Conservation (phyloP, 2,113 vertebrate species). For the Choloepus hoffmanni region DNA sequence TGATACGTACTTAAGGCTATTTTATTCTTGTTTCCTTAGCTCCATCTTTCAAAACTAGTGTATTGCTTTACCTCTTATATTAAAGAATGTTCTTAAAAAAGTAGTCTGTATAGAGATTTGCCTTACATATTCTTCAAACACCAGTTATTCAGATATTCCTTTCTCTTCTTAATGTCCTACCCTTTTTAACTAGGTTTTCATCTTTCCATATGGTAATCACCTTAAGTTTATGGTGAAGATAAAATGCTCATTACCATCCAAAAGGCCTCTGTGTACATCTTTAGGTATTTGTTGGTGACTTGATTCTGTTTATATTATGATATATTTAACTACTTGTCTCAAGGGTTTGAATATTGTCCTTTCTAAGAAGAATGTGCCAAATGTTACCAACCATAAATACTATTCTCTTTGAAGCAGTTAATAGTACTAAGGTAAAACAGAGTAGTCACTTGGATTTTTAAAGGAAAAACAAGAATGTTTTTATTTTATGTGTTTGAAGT, state of each 20-base stretch:
- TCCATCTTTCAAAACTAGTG: not conserved
- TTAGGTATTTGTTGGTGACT: not conserved
- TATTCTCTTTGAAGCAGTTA: not conserved
- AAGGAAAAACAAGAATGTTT: constrained; percentile 38
- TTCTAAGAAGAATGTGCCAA: not conserved
- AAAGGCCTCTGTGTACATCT: not conserved
- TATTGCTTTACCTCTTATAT: not conserved
- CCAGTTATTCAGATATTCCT: not conserved
- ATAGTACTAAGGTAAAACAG: constrained; percentile 26
- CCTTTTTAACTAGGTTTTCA: not conserved
- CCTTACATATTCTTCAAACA: not conserved
- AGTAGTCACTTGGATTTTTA: constrained; percentile 17
- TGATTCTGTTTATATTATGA: constrained; percentile 26
- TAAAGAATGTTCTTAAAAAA: not conserved
- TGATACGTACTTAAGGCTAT: not conserved
- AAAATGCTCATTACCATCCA: not conserved
- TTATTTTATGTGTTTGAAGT: not conserved
- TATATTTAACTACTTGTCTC: not conserved
- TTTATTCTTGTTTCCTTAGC: not conserved
- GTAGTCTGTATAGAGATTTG: not conserved
- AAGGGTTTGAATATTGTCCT: not conserved
- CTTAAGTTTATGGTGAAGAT: not conserved
- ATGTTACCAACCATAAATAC: not conserved
- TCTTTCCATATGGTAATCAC: not conserved
- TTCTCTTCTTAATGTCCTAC: not conserved